phyloP scores from a whole-genome alignment of 2,888 invertebrate species.

The Andrena flavipes region DNA sequence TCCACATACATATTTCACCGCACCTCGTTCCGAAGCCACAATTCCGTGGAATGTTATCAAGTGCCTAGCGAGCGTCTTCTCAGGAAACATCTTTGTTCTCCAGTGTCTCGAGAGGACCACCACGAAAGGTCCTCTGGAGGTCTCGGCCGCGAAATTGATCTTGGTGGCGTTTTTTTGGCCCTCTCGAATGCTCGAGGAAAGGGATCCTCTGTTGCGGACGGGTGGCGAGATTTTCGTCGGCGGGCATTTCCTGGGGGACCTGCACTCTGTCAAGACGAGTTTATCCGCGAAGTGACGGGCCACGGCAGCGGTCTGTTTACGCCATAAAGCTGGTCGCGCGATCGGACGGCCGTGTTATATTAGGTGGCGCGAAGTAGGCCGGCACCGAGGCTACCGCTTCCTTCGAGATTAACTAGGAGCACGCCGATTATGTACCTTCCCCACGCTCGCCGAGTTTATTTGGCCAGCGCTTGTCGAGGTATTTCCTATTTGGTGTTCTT shows the following conservation, averaged over 20 bases:
- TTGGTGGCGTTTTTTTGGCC: slow-evolving; percentile 16
- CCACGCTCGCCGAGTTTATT: slow-evolving; percentile 16
- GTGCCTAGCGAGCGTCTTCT: slow-evolving; percentile 1
- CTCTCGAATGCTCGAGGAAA: slow-evolving; percentile 47
- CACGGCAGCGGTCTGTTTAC: slow-evolving; percentile 65
- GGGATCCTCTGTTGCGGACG: slow-evolving; percentile 54
- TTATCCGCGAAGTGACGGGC: slow-evolving; percentile 71
- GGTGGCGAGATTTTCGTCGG: slow-evolving; percentile 61
- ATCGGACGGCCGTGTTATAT: slow-evolving; percentile 66
- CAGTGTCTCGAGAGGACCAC: slow-evolving; percentile 33
- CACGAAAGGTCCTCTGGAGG: slow-evolving; percentile 26
- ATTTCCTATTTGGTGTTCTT: slow-evolving; percentile 23
- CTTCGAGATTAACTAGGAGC: neutral
- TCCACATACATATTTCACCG: too few species aligned
- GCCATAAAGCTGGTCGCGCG: slow-evolving; percentile 66
- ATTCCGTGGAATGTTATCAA: neutral
- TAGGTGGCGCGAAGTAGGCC: slow-evolving; percentile 61
- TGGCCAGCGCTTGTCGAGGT: slow-evolving; percentile 18
- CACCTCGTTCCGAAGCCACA: too few species aligned
- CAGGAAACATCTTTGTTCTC: neutral
- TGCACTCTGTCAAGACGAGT: slow-evolving; percentile 73
- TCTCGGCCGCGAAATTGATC: slow-evolving; percentile 57
- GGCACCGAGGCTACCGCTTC: slow-evolving; percentile 26
- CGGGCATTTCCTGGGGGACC: slow-evolving; percentile 70
- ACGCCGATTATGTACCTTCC: slow-evolving; percentile 21